Conservation (phyloP, 2,113 vertebrate genomes). For the Tragelaphus strepsiceros region DNA sequence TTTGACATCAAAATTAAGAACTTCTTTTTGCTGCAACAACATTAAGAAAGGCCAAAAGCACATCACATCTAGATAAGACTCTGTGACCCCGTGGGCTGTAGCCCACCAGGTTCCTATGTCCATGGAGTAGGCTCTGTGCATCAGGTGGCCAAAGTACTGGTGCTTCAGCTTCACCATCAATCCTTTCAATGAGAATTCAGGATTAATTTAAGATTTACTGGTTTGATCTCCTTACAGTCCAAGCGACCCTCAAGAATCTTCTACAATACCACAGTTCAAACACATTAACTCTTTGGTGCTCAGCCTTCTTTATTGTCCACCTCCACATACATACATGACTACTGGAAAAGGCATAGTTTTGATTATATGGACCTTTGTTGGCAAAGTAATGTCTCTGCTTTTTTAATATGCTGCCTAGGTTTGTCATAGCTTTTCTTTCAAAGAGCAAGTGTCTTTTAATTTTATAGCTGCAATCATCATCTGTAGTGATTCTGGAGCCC, state of each 20-base stretch:
- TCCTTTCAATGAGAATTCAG: not conserved
- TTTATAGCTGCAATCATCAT: not conserved
- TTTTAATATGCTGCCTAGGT: not conserved
- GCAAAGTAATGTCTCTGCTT: not conserved
- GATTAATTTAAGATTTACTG: not conserved
- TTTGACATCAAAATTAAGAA: not conserved
- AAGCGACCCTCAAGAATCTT: not conserved
- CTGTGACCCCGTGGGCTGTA: not conserved
- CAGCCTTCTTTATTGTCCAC: not conserved
- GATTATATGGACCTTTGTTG: not conserved
- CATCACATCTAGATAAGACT: not conserved
- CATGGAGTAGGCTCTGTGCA: not conserved
- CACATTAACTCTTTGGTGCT: not conserved
- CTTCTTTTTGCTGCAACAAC: not conserved
- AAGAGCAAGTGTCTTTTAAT: not conserved
- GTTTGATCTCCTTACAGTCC: not conserved
- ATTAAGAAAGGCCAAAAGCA: not conserved
- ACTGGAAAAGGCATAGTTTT: not conserved
- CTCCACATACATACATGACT: not conserved
- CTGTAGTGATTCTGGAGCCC: not conserved
- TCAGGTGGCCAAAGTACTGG: not conserved
- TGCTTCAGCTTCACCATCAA: not conserved
- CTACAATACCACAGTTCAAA: not conserved
- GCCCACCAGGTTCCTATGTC: not conserved
- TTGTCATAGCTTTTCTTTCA: not conserved